Percentiles rank a stretch among this genome's conserved stretches.
Conservation (phyloP, 2,888 invertebrate species). For the Rotaria sp. region DNA sequence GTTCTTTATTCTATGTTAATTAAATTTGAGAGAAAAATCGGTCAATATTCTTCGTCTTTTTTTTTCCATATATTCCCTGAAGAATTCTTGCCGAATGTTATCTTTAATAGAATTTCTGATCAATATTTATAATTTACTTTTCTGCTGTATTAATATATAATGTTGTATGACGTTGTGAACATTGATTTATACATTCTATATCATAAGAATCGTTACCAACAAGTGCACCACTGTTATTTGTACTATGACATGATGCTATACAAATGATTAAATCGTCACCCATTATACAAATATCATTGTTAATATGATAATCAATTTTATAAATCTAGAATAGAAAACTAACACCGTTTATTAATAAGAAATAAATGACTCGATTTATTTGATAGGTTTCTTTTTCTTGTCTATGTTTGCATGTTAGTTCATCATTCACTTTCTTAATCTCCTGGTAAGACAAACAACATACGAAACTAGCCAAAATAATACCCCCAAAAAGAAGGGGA, state of each 20-base stretch:
- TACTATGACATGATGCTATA: background rate
- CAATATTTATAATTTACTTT: background rate
- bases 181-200: constrained; percentile 10
- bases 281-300: background rate
- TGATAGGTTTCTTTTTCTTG: no score
- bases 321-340: background rate
- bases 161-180: background rate
- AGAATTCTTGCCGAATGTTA: background rate
- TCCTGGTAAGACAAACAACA: no score
- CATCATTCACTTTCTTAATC: no score
- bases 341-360: no score
- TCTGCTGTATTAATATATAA: background rate
- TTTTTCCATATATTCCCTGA: background rate
- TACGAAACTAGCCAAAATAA: no score
- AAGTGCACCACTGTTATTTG: background rate
- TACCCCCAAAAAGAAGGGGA: background rate
- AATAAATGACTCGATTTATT: no score
- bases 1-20: no score
- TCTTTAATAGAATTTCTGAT: background rate
- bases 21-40: no score
- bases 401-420: no score
- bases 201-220: constrained; percentile 12
- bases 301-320: no score
- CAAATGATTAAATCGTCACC: background rate
- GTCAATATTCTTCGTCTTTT: no score